Conservation (phyloP, 2,797 vertebrate genomes). For the Rhincodon typus region DNA sequence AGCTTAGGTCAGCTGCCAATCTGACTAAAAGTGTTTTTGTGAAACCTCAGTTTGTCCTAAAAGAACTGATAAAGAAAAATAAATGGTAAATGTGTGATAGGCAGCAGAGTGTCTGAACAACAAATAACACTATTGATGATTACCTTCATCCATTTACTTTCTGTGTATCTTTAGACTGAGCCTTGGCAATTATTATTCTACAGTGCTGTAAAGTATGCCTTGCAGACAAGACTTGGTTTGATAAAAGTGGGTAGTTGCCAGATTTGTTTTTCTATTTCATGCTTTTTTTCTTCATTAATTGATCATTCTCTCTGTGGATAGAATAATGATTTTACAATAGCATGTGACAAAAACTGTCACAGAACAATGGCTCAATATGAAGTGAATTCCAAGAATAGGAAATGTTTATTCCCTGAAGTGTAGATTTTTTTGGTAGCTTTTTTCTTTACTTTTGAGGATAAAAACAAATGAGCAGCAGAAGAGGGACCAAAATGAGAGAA, state of each 20-base stretch:
- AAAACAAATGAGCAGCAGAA: not conserved
- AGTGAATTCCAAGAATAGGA: not conserved
- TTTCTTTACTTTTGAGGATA: not conserved
- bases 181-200: not conserved
- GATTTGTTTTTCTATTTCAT: not conserved
- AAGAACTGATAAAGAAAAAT: not conserved
- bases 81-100: not conserved
- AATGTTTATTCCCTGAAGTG: not conserved
- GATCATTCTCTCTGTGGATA: not conserved
- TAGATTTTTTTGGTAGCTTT: not conserved
- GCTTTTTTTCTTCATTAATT: not conserved
- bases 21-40: not conserved
- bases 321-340: not conserved
- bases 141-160: not conserved
- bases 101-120: not conserved
- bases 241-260: not conserved
- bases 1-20: not conserved
- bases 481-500: not conserved
- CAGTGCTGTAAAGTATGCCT: not conserved
- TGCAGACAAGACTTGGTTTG: not conserved
- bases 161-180: not conserved
- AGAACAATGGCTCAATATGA: not conserved
- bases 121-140: not conserved
- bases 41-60: not conserved
- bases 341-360: not conserved